Conservation (phyloP, 2,888 invertebrate genomes). For the Coronaproctus castanopsis region DNA sequence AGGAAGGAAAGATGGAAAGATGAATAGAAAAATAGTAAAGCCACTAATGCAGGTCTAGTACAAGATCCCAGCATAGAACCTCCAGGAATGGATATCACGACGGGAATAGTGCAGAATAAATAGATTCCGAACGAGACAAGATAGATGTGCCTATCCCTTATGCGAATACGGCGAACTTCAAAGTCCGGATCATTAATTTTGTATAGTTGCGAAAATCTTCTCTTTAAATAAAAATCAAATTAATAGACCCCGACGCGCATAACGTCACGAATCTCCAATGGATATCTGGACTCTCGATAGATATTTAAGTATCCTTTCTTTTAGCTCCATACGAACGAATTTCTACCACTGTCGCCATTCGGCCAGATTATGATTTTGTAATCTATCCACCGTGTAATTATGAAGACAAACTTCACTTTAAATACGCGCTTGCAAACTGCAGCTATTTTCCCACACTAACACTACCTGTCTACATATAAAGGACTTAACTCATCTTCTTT, state of each 20-base stretch:
- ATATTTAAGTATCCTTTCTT: neutral
- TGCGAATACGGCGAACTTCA: neutral
- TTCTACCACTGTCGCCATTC: too few species aligned
- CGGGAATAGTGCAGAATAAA: neutral
- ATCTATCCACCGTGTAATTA: too few species aligned
- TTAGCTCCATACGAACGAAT: neutral
- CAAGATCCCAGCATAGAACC: neutral
- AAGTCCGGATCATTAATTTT: neutral
- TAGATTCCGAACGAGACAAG: neutral
- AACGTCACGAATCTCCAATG: neutral
- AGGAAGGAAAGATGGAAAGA: neutral
- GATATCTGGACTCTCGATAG: neutral
- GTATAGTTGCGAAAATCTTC: neutral
- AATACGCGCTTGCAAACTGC: too few species aligned
- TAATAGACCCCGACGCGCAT: neutral
- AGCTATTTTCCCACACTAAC: too few species aligned
- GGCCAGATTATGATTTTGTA: too few species aligned
- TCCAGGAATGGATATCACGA: neutral
- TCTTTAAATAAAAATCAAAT: neutral
- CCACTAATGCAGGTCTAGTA: neutral
- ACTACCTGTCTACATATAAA: too few species aligned
- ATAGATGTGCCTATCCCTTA: neutral
- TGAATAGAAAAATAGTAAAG: neutral
- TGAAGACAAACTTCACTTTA: too few species aligned
- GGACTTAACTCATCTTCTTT: too few species aligned